phyloP scores from a whole-genome alignment of 2,888 invertebrate species.

The Cataglyphis livida region DNA sequence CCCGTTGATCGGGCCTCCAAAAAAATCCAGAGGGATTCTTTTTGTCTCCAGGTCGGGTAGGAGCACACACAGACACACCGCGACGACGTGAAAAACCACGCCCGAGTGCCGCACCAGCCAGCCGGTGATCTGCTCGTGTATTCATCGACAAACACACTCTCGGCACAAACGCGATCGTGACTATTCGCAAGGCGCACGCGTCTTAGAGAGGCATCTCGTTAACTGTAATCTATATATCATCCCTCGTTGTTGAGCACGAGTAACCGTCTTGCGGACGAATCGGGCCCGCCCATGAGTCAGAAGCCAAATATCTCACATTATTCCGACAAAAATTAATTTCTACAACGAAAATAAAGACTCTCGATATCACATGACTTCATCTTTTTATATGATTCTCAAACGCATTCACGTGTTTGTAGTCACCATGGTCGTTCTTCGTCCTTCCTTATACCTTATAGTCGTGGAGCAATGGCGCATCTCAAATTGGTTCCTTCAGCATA shows the following conservation, averaged over 20 bases:
- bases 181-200: slow-evolving; percentile 77
- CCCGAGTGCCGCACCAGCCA: slow-evolving; percentile 73
- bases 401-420: slow-evolving; percentile 19
- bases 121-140: slow-evolving; percentile 45
- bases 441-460: slow-evolving; percentile 7
- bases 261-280: not conserved
- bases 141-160: slow-evolving; percentile 62
- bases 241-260: not conserved
- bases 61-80: slow-evolving; percentile 20
- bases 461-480: slow-evolving; percentile 1
- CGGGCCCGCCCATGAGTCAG: slow-evolving; percentile 15
- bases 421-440: slow-evolving; percentile 9
- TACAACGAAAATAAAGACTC: not conserved
- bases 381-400: not conserved
- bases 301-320: not conserved
- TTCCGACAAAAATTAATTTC: not conserved
- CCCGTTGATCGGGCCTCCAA: not conserved
- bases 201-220: slow-evolving; percentile 54
- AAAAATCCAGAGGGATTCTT: not conserved
- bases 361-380: not conserved
- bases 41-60: slow-evolving; percentile 8
- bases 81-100: slow-evolving; percentile 77
- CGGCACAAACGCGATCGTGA: slow-evolving; percentile 73
- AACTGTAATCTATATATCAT: slow-evolving; percentile 23
- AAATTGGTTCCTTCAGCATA: not conserved